phyloP scores from a whole-genome alignment of 2,113 vertebrate genomes.

The Oryzias celebensis region DNA sequence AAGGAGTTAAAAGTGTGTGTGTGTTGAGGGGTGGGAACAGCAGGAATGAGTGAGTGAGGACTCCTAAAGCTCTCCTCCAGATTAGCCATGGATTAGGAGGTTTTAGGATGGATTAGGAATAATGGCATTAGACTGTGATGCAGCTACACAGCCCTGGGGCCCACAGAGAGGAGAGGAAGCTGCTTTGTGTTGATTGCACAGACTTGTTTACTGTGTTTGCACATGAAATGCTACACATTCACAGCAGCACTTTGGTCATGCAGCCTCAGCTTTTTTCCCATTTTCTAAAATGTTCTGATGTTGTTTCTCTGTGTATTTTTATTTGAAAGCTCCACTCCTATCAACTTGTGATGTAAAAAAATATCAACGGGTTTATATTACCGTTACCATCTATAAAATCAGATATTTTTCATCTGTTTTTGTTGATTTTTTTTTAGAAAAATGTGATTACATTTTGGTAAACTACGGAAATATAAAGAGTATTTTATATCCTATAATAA shows the following conservation, averaged over 20 bases:
- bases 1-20: conserved; percentile 41
- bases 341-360: not conserved
- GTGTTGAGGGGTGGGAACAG: conserved; percentile 63
- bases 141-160: conserved; percentile 65
- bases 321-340: conserved; percentile 5
- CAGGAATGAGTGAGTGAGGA: conserved; percentile 65
- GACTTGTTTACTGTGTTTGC: conserved; percentile 33
- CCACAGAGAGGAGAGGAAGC: conserved; percentile 58
- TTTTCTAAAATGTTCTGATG: conserved; percentile 19
- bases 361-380: too few species aligned
- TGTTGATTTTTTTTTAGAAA: too few species aligned
- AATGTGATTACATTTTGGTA: too few species aligned
- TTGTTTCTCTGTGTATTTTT: conserved; percentile 2
- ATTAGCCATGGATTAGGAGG: conserved; percentile 78
- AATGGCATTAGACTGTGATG: conserved; percentile 74
- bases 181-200: conserved; percentile 61
- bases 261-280: conserved; percentile 16
- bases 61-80: conserved; percentile 74
- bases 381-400: too few species aligned
- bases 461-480: too few species aligned
- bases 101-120: conserved; percentile 76
- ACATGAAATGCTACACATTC: conserved; percentile 36
- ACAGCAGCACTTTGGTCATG: conserved; percentile 19
- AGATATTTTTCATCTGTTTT: too few species aligned
- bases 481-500: too few species aligned